Evolutionary conservation across 1,140 invertebrate genomes (phyloP).

Genomic region (Cecropterus lyciades): DNA sequence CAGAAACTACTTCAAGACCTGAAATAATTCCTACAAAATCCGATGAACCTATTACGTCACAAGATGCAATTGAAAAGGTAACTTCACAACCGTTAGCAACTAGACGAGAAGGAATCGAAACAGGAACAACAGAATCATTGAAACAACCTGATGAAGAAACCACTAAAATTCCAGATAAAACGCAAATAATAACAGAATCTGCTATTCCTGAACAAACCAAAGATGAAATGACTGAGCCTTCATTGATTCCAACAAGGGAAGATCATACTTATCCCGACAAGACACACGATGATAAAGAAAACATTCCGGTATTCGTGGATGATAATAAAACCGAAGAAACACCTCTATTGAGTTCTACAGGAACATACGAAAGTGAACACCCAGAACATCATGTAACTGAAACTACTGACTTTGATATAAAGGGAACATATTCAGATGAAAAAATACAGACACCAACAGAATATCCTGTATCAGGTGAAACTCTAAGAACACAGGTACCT

Average conservation of each 20-base stretch:
- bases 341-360: background rate
- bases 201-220: background rate
- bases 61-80: background rate
- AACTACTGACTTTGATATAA: background rate
- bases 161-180: background rate
- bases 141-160: constrained; percentile 14
- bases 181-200: background rate
- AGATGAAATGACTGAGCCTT: constrained; percentile 4
- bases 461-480: background rate
- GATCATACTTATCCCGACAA: background rate
- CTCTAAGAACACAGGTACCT: background rate
- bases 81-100: background rate
- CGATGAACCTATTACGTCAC: constrained; percentile 1
- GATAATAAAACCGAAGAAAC: constrained; percentile 3
- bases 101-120: constrained; percentile 19
- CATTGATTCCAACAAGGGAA: background rate
- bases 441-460: constrained; percentile 8
- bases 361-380: background rate
- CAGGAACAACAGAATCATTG: constrained; percentile 14
- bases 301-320: background rate
- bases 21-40: constrained; percentile 14
- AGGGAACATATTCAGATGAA: background rate
- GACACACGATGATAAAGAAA: constrained; percentile 9
- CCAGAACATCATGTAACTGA: too few relatives aligned
- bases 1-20: background rate